Evolutionary conservation across 1,140 invertebrate genomes (phyloP).

Genomic region (Triops cancriformis): DNA sequence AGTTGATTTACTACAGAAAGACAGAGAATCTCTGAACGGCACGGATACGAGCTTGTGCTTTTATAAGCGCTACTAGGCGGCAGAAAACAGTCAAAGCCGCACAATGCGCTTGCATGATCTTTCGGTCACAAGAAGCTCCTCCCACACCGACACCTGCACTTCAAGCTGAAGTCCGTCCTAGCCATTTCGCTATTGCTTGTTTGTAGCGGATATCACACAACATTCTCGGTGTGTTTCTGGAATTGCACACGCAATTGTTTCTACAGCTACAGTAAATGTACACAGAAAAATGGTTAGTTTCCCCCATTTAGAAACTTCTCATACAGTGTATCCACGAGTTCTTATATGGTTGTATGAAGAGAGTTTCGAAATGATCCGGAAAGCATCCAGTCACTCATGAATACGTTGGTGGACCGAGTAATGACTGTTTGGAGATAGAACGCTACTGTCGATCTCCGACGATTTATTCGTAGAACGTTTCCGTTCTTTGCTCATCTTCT

Average conservation of each 20-base stretch:
- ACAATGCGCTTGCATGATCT: slow-evolving; percentile 1
- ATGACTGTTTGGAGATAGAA: background rate
- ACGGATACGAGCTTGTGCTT: background rate
- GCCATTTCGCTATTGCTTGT: background rate
- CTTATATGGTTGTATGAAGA: background rate
- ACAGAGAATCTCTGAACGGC: background rate
- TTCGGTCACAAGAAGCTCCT: background rate
- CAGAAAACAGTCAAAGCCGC: background rate
- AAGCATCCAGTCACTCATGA: background rate
- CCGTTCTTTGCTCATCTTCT: too few species aligned
- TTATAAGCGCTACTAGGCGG: background rate
- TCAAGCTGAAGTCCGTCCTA: background rate
- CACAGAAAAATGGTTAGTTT: too few species aligned
- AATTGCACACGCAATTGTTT: too few species aligned
- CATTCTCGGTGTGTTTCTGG: too few species aligned
- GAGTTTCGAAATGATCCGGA: background rate
- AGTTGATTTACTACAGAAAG: background rate
- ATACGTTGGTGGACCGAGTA: background rate
- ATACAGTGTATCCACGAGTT: background rate
- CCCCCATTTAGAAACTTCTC: too few species aligned
- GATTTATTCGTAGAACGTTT: background rate
- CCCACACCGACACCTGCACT: background rate
- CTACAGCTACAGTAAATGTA: too few species aligned
- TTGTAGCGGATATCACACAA: too few species aligned
- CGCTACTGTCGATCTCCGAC: background rate